A percentile compares a stretch with the other conserved stretches of the same genome.
Evolutionary conservation across 2,113 vertebrate genomes (phyloP).

Genomic region (Nipponia nippon): DNA sequence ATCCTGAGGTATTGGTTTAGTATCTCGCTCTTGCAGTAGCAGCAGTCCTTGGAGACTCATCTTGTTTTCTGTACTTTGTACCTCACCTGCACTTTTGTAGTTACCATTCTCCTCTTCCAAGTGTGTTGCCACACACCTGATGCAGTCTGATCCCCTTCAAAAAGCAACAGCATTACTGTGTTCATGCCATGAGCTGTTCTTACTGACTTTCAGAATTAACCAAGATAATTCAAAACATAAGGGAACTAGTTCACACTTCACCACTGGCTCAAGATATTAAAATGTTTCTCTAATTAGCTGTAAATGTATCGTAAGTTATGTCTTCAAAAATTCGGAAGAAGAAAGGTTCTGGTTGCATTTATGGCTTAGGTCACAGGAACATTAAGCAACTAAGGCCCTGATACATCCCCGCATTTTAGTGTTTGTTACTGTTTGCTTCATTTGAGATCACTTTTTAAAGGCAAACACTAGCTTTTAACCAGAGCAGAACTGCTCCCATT

Average conservation of each 20-base stretch:
- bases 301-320: not conserved
- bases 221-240: not conserved
- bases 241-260: not conserved
- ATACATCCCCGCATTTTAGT: accelerated
- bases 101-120: not conserved
- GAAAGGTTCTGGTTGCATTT: not conserved
- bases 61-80: not conserved
- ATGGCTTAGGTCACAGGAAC: not conserved
- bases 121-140: not conserved
- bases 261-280: not conserved
- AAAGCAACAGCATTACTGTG: not conserved
- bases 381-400: not conserved
- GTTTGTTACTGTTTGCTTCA: not conserved
- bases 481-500: not conserved
- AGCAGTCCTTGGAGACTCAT: not conserved
- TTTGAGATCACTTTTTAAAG: conserved; percentile 2
- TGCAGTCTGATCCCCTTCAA: not conserved
- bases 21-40: not conserved
- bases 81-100: not conserved
- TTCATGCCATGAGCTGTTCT: not conserved
- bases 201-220: not conserved
- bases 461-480: not conserved
- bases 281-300: not conserved
- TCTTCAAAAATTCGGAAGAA: not conserved
- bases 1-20: not conserved